These are phyloP conservation scores for Pantherophis guttatus DNA, from an alignment of 2,113 vertebrate genomes.

Conservation along the genomic window DNA sequence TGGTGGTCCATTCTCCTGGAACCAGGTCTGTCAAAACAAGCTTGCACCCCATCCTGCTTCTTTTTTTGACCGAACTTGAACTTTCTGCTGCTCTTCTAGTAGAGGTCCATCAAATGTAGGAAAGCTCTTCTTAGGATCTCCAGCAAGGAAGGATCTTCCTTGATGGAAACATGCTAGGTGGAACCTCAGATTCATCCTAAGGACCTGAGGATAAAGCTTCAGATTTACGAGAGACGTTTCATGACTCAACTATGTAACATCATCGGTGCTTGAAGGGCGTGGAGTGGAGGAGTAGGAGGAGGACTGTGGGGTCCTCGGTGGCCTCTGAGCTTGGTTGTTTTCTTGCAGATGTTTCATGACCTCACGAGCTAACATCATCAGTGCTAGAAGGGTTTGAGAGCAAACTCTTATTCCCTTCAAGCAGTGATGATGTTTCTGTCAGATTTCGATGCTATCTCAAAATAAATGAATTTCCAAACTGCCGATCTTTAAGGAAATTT, in stretches of 20 bases:
- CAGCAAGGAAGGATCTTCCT: not conserved
- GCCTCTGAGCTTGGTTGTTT: not conserved
- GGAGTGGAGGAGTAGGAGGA: no score
- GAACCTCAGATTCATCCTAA: not conserved
- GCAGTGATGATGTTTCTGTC: no score
- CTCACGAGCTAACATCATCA: not conserved
- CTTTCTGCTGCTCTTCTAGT: not conserved
- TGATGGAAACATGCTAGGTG: not conserved
- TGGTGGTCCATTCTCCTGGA: conserved; percentile 67
- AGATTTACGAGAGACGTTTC: not conserved
- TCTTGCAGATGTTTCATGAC: not conserved
- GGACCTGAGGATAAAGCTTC: not conserved
- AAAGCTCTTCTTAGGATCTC: not conserved
- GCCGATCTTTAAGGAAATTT: no score
- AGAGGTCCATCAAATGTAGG: not conserved
- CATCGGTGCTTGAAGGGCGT: no score
- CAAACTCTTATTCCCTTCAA: not conserved
- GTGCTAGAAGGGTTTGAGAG: not conserved
- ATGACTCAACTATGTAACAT: no score
- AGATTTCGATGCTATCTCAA: no score
- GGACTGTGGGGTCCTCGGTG: not conserved
- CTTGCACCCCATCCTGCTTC: conserved; percentile 34
- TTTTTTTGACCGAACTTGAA: not conserved
- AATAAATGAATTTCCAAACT: no score
- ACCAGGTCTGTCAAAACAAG: conserved; percentile 73